Percentiles rank a stretch among this genome's conserved stretches.
phyloP scores from a whole-genome alignment of 2,113 vertebrate species.

The Phrynosoma platyrhinos region DNA sequence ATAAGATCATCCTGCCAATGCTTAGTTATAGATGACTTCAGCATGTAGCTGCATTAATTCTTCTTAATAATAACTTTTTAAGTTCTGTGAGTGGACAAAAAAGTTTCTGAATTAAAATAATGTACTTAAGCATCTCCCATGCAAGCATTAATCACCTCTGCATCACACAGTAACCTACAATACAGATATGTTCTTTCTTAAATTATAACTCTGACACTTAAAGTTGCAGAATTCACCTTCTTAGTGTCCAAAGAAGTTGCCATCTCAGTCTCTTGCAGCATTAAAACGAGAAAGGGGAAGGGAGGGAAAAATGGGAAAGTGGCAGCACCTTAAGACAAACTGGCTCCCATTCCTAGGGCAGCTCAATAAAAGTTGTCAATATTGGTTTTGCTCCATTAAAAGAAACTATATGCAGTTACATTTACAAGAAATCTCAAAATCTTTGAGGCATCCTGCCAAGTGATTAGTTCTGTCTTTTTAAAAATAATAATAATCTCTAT shows the following conservation, averaged over 20 bases:
- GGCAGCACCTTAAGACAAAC: too few species aligned
- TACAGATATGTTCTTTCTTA: neutral
- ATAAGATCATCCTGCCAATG: neutral
- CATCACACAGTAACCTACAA: neutral
- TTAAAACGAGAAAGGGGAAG: too few species aligned
- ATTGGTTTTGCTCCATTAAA: neutral
- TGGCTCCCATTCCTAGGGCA: neutral
- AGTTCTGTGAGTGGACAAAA: neutral
- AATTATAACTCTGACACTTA: neutral
- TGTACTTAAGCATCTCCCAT: too few species aligned
- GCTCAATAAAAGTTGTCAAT: neutral
- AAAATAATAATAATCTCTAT: neutral
- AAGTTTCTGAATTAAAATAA: neutral
- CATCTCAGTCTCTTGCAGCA: too few species aligned
- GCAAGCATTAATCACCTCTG: too few species aligned
- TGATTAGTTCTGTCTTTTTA: neutral
- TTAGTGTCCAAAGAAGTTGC: too few species aligned
- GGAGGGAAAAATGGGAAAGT: too few species aligned
- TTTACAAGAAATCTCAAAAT: neutral
- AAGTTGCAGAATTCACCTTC: neutral
- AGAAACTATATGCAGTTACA: too few species aligned
- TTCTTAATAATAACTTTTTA: neutral
- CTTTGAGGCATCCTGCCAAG: neutral
- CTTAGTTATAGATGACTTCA: neutral
- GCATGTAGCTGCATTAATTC: neutral